Evolutionary conservation across 2,113 vertebrate species (phyloP).

Genomic region (Crotalus horridus): DNA sequence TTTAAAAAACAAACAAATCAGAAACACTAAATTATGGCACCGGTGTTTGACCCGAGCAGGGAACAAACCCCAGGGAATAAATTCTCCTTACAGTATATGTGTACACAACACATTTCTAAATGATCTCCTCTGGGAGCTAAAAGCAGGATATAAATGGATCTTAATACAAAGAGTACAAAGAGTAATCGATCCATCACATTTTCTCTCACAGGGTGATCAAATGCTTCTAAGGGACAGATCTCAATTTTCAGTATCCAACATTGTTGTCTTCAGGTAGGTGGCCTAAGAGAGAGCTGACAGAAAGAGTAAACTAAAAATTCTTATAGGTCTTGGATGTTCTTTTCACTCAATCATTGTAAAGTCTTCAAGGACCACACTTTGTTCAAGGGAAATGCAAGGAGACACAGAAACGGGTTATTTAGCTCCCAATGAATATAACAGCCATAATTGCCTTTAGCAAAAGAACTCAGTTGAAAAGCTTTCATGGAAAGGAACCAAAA

Average conservation of each 20-base stretch:
- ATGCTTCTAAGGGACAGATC: not conserved
- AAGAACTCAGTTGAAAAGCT: not conserved
- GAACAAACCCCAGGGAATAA: not conserved
- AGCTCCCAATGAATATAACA: not conserved
- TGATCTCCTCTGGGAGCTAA: not conserved
- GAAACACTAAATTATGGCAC: not conserved
- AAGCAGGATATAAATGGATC: not conserved
- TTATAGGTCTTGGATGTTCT: not conserved
- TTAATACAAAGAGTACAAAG: not conserved
- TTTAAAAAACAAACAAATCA: not conserved
- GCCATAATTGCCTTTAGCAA: not conserved
- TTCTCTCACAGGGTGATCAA: not conserved
- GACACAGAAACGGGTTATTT: not conserved
- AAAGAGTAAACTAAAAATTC: not conserved
- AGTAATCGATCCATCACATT: not conserved
- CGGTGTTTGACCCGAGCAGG: not conserved
- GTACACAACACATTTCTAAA: not conserved
- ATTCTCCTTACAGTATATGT: not conserved
- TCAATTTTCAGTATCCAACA: not conserved
- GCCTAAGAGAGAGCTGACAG: not conserved
- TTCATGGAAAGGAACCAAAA: not conserved
- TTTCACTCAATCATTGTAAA: not conserved
- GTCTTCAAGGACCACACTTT: not conserved
- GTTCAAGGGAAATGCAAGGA: not conserved
- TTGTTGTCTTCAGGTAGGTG: not conserved